Conservation (phyloP, 2,888 invertebrate genomes). For the Bellardia bayeri region DNA sequence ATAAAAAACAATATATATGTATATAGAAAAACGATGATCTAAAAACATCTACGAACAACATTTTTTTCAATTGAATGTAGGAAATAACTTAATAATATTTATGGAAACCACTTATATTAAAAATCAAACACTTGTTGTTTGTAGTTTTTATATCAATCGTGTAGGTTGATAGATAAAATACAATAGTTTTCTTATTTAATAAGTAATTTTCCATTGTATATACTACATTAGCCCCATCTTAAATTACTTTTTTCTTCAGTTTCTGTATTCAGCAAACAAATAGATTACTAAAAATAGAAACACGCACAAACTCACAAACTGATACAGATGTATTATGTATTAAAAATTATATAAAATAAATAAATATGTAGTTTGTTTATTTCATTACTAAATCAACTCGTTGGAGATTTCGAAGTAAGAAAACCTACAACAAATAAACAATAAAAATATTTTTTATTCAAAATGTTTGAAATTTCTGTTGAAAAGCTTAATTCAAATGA, state of each 20-base stretch:
- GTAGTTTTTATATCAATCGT: conserved; percentile 53
- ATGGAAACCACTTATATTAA: conserved; percentile 28
- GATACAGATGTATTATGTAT: conserved; percentile 31
- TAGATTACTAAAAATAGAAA: conserved; percentile 20
- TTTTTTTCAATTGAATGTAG: conserved; percentile 27
- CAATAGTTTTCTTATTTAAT: conserved; percentile 30
- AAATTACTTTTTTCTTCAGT: conserved; percentile 50
- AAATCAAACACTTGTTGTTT: conserved; percentile 61
- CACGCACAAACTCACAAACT: background rate
- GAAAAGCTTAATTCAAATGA: conserved; percentile 25
- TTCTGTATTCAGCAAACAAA: conserved; percentile 46
- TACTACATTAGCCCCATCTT: conserved; percentile 42
- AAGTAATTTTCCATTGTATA: conserved; percentile 14
- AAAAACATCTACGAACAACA: conserved; percentile 9
- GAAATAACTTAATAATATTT: conserved; percentile 39
- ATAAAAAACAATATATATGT: too few relatives aligned
- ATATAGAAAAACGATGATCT: background rate
- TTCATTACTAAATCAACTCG: conserved; percentile 38
- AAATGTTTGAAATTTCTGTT: conserved; percentile 40
- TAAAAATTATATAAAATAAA: conserved; percentile 13
- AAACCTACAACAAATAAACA: conserved; percentile 36
- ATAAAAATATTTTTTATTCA: conserved; percentile 24
- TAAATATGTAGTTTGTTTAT: conserved; percentile 43
- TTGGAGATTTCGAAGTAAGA: background rate
- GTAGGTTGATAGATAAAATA: conserved; percentile 50